phyloP scores from a whole-genome alignment of 2,888 invertebrate genomes.

The Machimus atricapillus region DNA sequence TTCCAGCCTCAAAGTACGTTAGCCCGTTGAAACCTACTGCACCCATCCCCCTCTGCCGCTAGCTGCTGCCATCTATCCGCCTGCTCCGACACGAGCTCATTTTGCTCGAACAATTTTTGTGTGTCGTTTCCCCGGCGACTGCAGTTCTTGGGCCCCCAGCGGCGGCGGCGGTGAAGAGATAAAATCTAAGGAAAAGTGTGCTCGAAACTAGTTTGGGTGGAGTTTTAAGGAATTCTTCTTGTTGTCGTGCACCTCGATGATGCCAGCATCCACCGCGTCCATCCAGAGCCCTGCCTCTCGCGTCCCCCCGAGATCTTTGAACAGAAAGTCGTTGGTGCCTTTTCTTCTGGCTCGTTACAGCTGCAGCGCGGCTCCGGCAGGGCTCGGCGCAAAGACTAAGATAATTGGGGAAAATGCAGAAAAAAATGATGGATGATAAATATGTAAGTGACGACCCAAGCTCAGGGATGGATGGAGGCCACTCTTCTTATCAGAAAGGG shows the following conservation, averaged over 20 bases:
- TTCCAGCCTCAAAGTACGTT: background rate
- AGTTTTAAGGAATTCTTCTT: constrained; percentile 18
- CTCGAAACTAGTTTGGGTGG: constrained; percentile 14
- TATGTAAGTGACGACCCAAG: background rate
- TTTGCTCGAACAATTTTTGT: background rate
- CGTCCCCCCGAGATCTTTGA: background rate
- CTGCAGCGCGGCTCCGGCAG: background rate
- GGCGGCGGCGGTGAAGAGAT: background rate
- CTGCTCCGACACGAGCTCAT: background rate
- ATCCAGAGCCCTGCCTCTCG: background rate
- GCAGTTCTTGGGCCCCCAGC: background rate
- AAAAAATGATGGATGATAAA: background rate
- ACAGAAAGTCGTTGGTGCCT: background rate
- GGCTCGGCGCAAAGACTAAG: background rate
- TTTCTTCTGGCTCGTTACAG: background rate
- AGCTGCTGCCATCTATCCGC: background rate
- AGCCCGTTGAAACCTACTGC: background rate
- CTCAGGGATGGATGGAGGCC: background rate
- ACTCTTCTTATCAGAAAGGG: background rate
- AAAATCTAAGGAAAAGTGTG: background rate
- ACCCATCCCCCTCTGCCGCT: background rate
- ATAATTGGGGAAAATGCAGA: background rate
- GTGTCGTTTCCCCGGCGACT: background rate
- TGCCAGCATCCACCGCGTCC: background rate
- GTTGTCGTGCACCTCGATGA: background rate